Percentiles rank a stretch among this genome's conserved stretches.
These are phyloP conservation scores for Pomatorhinus ruficollis DNA, from an alignment of 2,113 vertebrate genomes.

Conservation along the genomic window DNA sequence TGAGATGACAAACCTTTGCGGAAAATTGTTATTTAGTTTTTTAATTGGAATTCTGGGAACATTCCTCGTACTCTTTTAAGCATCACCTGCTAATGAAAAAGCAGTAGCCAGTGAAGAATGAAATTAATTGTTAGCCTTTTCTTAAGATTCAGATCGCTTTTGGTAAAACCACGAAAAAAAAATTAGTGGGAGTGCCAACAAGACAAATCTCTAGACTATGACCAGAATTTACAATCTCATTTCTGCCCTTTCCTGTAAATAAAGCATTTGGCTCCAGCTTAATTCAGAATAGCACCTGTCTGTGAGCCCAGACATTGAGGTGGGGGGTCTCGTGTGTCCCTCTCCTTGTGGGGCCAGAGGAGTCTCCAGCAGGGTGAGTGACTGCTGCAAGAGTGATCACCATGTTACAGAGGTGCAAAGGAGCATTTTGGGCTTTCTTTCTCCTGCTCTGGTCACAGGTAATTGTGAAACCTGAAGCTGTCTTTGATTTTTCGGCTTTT, in stretches of 20 bases:
- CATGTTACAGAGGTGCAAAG: background rate
- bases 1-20: background rate
- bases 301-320: background rate
- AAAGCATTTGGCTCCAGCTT: background rate
- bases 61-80: background rate
- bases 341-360: background rate
- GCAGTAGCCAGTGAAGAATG: background rate
- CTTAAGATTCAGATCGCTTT: constrained; percentile 2
- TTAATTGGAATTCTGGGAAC: background rate
- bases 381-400: background rate
- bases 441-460: background rate
- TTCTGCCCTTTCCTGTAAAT: background rate
- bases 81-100: constrained; percentile 14
- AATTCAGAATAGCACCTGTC: background rate
- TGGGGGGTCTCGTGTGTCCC: accelerated
- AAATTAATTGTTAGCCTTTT: constrained; percentile 41
- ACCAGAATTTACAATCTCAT: background rate
- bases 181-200: background rate
- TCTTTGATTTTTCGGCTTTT: background rate
- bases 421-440: background rate
- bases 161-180: background rate
- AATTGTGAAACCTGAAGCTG: background rate
- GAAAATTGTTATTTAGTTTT: background rate
- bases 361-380: background rate
- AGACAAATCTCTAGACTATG: background rate